Evolutionary conservation across 2,797 vertebrate genomes (phyloP).

Genomic region (Eulemur mongoz): DNA sequence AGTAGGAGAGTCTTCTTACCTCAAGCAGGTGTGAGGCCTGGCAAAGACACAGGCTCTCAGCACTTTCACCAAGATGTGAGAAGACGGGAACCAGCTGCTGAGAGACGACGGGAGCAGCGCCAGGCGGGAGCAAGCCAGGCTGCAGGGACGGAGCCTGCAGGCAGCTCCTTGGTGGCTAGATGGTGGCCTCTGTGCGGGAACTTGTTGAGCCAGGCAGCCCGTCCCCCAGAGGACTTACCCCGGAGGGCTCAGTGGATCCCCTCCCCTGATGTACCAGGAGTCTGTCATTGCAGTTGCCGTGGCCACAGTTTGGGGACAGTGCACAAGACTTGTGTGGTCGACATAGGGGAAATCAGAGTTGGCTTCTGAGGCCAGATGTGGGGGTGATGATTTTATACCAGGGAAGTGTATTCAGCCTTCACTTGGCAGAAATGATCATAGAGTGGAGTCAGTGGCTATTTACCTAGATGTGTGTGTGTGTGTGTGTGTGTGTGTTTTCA

Average conservation of each 20-base stretch:
- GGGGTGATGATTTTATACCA: not conserved
- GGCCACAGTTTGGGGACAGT: not conserved
- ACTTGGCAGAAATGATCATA: not conserved
- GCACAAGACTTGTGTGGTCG: not conserved
- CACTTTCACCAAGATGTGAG: not conserved
- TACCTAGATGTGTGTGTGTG: not conserved
- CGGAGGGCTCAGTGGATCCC: not conserved
- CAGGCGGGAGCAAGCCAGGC: not conserved
- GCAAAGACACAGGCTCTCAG: not conserved
- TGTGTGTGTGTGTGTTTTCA: too few species aligned
- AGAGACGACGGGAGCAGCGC: not conserved
- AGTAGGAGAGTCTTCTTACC: not conserved
- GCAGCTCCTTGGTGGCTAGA: not conserved
- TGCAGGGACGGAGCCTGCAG: rapidly evolving
- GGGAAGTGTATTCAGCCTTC: not conserved
- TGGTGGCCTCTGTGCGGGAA: not conserved
- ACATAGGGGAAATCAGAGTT: not conserved
- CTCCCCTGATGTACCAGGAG: not conserved
- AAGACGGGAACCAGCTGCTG: not conserved
- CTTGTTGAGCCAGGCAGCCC: not conserved
- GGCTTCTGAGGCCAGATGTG: not conserved
- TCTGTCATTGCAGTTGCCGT: not conserved
- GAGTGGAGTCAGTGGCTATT: rapidly evolving
- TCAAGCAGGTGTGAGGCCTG: too few species aligned
- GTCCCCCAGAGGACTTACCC: not conserved